phyloP scores from a whole-genome alignment of 2,113 vertebrate genomes.

The Ibidorhyncha struthersii region DNA sequence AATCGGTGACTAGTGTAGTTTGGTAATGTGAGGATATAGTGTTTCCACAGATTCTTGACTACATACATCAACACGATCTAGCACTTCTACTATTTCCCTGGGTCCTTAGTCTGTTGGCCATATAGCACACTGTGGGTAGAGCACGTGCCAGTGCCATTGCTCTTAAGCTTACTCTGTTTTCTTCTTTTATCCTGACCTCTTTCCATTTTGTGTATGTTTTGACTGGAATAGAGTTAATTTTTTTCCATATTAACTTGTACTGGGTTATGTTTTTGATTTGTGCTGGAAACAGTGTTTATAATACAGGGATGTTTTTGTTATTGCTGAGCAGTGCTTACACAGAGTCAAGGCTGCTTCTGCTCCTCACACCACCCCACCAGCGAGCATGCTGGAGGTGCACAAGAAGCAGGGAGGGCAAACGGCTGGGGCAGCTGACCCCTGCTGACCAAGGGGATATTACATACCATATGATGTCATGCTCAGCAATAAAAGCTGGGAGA shows the following conservation, averaged over 20 bases:
- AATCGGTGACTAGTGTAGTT: accelerated
- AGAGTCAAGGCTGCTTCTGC: not conserved
- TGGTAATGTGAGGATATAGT: not conserved
- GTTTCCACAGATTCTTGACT: not conserved
- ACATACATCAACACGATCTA: accelerated
- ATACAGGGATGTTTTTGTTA: not conserved
- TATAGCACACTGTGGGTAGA: not conserved
- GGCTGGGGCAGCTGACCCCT: not conserved
- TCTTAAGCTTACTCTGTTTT: not conserved
- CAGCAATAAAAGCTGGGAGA: not conserved
- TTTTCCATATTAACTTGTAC: not conserved
- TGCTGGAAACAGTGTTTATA: not conserved
- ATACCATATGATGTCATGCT: not conserved
- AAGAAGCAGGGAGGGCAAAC: not conserved
- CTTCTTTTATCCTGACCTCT: not conserved
- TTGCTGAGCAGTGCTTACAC: not conserved
- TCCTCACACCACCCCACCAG: not conserved
- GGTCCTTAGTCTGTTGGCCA: not conserved
- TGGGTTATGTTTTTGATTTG: not conserved
- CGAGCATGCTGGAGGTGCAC: not conserved
- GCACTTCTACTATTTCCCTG: not conserved
- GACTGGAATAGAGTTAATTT: not conserved
- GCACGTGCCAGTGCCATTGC: not conserved
- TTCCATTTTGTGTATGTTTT: not conserved
- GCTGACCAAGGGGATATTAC: not conserved